Evolutionary conservation across 2,797 vertebrate species (phyloP), one percentile per base, ranked within the genome.

Genomic region (Chromis chromis): DNA sequence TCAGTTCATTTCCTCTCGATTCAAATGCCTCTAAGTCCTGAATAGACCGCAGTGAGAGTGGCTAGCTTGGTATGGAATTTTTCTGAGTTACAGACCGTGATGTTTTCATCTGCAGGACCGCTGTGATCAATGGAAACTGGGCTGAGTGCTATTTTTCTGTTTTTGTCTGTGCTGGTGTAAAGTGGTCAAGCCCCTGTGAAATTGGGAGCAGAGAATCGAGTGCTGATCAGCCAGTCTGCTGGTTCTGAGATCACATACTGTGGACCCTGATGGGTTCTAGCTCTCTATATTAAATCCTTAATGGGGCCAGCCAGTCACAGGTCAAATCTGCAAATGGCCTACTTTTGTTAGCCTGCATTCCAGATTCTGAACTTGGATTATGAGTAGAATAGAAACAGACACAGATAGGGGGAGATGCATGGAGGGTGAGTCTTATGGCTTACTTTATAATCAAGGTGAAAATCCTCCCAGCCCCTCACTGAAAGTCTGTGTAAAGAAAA

Each of bases 121-220:
- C 67, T 50, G 70, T 79, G 76, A 87, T 84, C 66, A 74, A 70
- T 86, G 48, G 54, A 69, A 82, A 54, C 60, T 62, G 33, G 66
- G 40, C 55, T 46, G 22, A 33, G 33, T 56, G 40, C 67, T 54
- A 76, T 84, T 84, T 63, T 76, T 54, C 70, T 57, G 42, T 22
- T 49, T 12, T 22, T 66, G 28, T 42, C 68, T 59, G 4, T 49
- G 46, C 36, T 25, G 54, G 58, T 39, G 39, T 49, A 61, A 76
- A 79, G 65, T 42, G 65, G 76, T 80, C 53, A 83, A 72, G 66
- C 53, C 79, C 72, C 86, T 84, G 86, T 87, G 79, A 89, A 91
- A 90, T 83, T 86, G 88, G 74, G 85, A 83, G 77, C 85, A 74
- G 53, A 53, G 64, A 78, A 78, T 70, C 6, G 36, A 74, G 76